Conservation (phyloP, 2,797 vertebrate species). For the Pipistrellus pygmaeus region DNA sequence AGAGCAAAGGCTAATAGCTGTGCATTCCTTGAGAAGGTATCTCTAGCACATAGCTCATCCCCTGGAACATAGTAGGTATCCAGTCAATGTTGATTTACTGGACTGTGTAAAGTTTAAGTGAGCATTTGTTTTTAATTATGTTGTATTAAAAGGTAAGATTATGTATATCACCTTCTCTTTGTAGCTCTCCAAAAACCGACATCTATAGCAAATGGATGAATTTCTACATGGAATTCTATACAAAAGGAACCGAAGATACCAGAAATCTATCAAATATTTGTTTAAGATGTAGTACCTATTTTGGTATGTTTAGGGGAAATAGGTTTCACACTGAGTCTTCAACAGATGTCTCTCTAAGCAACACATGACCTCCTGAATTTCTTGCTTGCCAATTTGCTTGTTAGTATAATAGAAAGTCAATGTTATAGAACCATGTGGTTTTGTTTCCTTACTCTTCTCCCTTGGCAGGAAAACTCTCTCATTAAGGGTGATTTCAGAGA, state of each 20-base stretch:
- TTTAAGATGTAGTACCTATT: constrained; percentile 25
- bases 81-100: background rate
- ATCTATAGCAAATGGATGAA: background rate
- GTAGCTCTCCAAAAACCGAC: background rate
- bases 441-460: constrained; percentile 35
- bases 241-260: background rate
- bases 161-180: background rate
- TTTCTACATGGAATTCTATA: background rate
- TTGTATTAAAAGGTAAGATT: constrained; percentile 2
- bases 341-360: background rate
- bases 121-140: constrained; percentile 13
- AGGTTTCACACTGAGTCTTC: background rate
- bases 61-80: background rate
- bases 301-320: constrained; percentile 1
- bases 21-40: background rate
- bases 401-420: constrained; percentile 44
- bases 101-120: background rate
- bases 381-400: constrained; percentile 44
- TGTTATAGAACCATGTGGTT: constrained; percentile 44
- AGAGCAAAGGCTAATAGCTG: background rate
- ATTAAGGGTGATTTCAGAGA: constrained; percentile 48
- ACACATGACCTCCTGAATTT: background rate
- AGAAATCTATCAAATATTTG: background rate
- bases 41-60: background rate
- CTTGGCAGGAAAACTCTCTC: constrained; percentile 54